phyloP scores from a whole-genome alignment of 2,113 vertebrate genomes.

The Porphyrio hochstetteri region DNA sequence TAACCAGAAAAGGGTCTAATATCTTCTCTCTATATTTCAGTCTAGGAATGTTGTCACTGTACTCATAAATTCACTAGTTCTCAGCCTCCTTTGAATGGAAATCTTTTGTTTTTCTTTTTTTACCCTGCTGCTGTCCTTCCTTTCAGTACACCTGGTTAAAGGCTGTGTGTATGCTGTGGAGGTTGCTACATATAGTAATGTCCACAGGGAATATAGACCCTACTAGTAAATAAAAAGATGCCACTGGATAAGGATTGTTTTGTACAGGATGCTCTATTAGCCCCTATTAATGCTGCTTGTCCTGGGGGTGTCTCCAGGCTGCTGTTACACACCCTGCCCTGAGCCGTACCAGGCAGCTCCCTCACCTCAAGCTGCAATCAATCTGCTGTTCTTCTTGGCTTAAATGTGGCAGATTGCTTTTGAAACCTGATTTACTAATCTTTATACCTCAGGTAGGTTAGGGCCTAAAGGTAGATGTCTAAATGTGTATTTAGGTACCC shows the following conservation, averaged over 20 bases:
- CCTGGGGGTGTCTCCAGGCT: background rate
- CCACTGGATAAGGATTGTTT: background rate
- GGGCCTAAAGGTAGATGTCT: background rate
- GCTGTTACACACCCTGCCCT: background rate
- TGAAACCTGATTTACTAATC: background rate
- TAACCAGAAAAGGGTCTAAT: background rate
- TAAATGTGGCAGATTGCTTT: background rate
- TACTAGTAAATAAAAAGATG: background rate
- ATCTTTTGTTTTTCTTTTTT: background rate
- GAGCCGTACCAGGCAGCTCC: background rate
- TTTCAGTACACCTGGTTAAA: background rate
- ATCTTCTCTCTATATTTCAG: background rate
- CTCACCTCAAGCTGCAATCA: background rate
- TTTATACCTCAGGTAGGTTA: background rate
- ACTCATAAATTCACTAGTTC: background rate
- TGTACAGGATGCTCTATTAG: background rate
- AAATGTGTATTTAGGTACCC: background rate
- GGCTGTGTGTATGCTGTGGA: background rate
- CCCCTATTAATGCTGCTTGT: background rate
- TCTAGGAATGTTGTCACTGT: background rate
- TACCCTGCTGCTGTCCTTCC: background rate
- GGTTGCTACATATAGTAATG: background rate
- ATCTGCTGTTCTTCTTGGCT: background rate
- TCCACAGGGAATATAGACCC: background rate
- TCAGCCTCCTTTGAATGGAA: background rate